Evolutionary conservation across 2,888 invertebrate species (phyloP).

Genomic region (Xylota sylvarum): DNA sequence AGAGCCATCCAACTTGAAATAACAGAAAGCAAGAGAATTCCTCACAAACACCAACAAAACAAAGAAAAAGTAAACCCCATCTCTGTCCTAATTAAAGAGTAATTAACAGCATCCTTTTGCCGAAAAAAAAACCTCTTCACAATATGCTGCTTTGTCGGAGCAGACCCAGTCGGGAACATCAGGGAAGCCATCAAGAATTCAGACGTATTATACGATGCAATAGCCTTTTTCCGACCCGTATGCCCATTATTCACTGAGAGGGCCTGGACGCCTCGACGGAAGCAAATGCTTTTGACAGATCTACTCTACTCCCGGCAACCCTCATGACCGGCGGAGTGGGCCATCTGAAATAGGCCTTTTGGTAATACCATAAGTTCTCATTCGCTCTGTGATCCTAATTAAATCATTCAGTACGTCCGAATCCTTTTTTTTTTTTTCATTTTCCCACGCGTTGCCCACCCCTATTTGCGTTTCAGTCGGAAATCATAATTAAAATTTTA

Average conservation of each 20-base stretch:
- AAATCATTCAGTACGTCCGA: constrained; percentile 32
- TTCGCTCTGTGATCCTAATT: constrained; percentile 34
- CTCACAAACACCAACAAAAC: no score
- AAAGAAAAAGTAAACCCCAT: neutral
- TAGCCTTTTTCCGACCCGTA: constrained; percentile 24
- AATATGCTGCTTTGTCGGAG: neutral
- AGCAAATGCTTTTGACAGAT: constrained; percentile 41
- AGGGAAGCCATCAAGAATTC: constrained; percentile 36
- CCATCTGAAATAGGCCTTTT: constrained; percentile 10
- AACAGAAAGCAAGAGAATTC: no score
- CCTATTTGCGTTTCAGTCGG: constrained; percentile 14
- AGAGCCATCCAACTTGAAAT: no score
- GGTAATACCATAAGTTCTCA: constrained; percentile 7
- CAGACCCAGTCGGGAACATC: neutral
- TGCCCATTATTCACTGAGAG: constrained; percentile 8
- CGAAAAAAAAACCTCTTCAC: neutral
- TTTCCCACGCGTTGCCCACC: constrained; percentile 10
- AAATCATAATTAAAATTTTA: constrained; percentile 50
- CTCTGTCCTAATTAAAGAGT: constrained; percentile 40
- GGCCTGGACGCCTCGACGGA: neutral
- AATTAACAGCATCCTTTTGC: constrained; percentile 29
- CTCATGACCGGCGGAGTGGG: neutral
- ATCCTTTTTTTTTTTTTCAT: neutral
- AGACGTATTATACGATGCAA: constrained; percentile 34
- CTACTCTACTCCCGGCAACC: neutral